Evolutionary conservation across 2,888 invertebrate genomes (phyloP), one percentile per base, ranked within the genome.

Genomic region (Altica lythri): DNA sequence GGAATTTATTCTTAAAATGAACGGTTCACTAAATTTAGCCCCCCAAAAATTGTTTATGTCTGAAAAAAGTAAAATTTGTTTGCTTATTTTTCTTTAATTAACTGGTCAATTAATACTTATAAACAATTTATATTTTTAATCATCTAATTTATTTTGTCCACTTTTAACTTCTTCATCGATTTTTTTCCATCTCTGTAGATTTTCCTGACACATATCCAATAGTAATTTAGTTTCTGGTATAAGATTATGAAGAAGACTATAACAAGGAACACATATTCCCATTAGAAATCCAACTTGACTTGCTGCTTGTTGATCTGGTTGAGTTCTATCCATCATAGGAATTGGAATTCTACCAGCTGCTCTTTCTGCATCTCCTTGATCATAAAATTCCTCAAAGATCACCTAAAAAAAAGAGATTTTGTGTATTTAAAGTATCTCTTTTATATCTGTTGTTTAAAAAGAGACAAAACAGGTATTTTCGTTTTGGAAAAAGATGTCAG

Each of bases 201-300:
- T 83, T 62, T 81, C 72, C 67, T 78, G 68, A 72, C 88, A 85
- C 78, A 88, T 88, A 5, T 82, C 79, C 43, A 87, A 77, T 77
- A 92, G 80, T 0, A 86, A 86, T 63, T 82, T 78, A 0, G 90
- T 87, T 62, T 81, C 81, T 0, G 92, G 91, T 38, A 92, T 78
- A 14, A 92, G 77, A 55, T 79, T 76, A 43, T 81, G 75, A 38
- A 92, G 77, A 43, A 90, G 77, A 12, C 80, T 81, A 71, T 92
- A 92, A 73, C 92, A 92, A 0, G 92, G 90, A 32, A 90, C 76
- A 72, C 92, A 92, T 58, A 92, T 91, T 42, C 88, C 88, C 55
- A 81, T 85, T 51, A 92, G 76, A 71, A 92, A 92, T 0, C 89
- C 90, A 40, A 91, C 89, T 83, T 92, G 91, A 57, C 88, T 85